Evolutionary conservation across 2,888 invertebrate species (phyloP).

Genomic region (Xanthia icteritia): DNA sequence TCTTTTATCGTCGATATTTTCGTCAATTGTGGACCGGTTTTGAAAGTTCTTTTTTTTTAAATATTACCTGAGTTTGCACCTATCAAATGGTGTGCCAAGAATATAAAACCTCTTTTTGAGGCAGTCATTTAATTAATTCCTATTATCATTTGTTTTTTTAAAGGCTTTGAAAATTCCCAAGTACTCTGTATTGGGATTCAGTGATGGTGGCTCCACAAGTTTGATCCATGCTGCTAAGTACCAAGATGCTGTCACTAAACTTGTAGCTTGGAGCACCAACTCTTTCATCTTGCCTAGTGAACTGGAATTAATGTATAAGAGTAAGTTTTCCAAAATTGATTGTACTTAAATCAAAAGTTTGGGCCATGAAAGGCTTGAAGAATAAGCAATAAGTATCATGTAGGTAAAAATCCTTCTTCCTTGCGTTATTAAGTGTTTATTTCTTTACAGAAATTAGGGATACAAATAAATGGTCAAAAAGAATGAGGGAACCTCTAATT

Average conservation of each 20-base stretch:
- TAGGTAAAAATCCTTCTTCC: too few species aligned
- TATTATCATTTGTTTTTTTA: slow-evolving; percentile 3
- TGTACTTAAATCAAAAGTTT: not conserved
- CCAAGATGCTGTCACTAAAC: slow-evolving; percentile 92
- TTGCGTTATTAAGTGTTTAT: not conserved
- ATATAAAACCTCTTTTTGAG: not conserved
- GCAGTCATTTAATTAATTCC: not conserved
- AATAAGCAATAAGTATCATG: too few species aligned
- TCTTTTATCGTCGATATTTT: too few species aligned
- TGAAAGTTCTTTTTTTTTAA: too few species aligned
- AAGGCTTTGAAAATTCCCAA: slow-evolving; percentile 91
- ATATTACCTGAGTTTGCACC: not conserved
- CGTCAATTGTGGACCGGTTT: too few species aligned
- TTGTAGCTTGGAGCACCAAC: slow-evolving; percentile 95
- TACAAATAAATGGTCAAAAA: slow-evolving; percentile 94
- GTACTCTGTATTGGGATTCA: slow-evolving; percentile 96
- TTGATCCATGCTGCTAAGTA: slow-evolving; percentile 94
- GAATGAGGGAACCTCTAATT: slow-evolving; percentile 93
- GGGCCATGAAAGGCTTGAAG: not conserved
- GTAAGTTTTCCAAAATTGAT: slow-evolving; percentile 64
- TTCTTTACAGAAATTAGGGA: slow-evolving; percentile 91
- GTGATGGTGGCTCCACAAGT: slow-evolving; percentile 96
- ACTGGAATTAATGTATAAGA: slow-evolving; percentile 77
- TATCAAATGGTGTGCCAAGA: slow-evolving; percentile 71
- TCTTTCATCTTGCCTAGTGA: slow-evolving; percentile 93